phyloP scores from a whole-genome alignment of 1,140 invertebrate species.

The Pseudomyrmex cubaensis region DNA sequence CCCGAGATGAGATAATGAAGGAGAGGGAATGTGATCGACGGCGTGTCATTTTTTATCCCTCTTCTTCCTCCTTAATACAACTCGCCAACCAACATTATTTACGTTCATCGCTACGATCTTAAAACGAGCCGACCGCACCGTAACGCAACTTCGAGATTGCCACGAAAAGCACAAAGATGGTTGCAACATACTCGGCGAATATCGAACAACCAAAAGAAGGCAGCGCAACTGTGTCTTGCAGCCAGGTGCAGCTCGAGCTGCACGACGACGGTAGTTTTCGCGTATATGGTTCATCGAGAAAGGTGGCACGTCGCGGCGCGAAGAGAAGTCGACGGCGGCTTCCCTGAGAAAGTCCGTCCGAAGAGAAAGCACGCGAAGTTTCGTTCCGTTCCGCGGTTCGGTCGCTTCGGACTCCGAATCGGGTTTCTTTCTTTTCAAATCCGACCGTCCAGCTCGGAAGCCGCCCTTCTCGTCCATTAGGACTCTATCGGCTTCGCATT shows the following conservation, averaged over 20 bases:
- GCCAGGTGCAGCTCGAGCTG: too few relatives aligned
- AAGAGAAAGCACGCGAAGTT: slow-evolving; percentile 63
- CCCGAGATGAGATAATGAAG: not conserved
- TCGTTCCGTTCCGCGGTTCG: slow-evolving; percentile 40
- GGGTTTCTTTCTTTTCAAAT: slow-evolving; percentile 33
- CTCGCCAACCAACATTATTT: slow-evolving; percentile 38
- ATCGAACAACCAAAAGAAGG: too few relatives aligned
- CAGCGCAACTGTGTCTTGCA: too few relatives aligned
- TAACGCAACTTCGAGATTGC: slow-evolving; percentile 12
- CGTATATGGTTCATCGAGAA: slow-evolving; percentile 25
- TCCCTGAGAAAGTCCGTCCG: slow-evolving; percentile 55
- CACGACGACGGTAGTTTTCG: not conserved
- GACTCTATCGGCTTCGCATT: slow-evolving; percentile 23
- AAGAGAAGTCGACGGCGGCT: slow-evolving; percentile 14
- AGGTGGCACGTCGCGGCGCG: slow-evolving; percentile 15
- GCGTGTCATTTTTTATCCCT: slow-evolving; percentile 43
- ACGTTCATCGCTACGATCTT: slow-evolving; percentile 24
- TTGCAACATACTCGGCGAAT: too few relatives aligned
- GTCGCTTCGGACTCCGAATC: slow-evolving; percentile 5
- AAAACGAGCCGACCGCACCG: slow-evolving; percentile 8
- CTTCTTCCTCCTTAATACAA: slow-evolving; percentile 32
- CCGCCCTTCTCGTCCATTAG: slow-evolving; percentile 26
- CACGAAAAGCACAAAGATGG: not conserved
- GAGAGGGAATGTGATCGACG: too few relatives aligned
- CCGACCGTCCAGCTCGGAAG: slow-evolving; percentile 6